A percentile compares a stretch with the other conserved stretches of the same genome.
Conservation (phyloP, 2,113 vertebrate genomes). For the Emydura subglobosa region DNA sequence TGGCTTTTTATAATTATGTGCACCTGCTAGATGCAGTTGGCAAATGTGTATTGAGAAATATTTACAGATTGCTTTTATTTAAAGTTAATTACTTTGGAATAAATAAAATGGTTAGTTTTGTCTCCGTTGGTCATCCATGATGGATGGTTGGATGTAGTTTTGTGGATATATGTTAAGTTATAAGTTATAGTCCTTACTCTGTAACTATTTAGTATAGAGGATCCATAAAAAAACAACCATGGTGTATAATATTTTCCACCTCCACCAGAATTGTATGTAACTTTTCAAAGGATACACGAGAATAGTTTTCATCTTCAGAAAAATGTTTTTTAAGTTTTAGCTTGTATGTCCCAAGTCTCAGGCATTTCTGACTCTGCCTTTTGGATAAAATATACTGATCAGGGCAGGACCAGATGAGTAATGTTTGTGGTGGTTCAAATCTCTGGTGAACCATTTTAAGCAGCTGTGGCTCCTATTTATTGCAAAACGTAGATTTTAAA, state of each 20-base stretch:
- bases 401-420: slow-evolving; percentile 73
- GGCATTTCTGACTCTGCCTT: slow-evolving; percentile 66
- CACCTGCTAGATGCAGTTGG: slow-evolving; percentile 38
- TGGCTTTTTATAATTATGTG: not conserved
- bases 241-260: fast-evolving
- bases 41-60: not conserved
- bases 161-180: not conserved
- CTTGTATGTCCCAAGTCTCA: slow-evolving; percentile 33
- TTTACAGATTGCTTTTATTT: not conserved
- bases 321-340: not conserved
- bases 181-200: not conserved
- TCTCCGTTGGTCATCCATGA: not conserved
- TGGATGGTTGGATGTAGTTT: not conserved
- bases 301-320: not conserved
- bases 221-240: not conserved
- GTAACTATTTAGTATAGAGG: not conserved
- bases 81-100: not conserved
- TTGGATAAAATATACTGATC: slow-evolving; percentile 54
- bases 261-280: not conserved
- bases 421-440: slow-evolving; percentile 51
- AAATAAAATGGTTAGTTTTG: not conserved
- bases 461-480: slow-evolving; percentile 67
- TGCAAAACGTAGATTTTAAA: slow-evolving; percentile 53
- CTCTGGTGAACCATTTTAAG: slow-evolving; percentile 23
- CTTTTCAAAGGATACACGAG: not conserved